Base-by-base conservation (phyloP, 2,113 vertebrate genomes). In the crab-eating macaque (Macaca fascicularis) region DNA sequence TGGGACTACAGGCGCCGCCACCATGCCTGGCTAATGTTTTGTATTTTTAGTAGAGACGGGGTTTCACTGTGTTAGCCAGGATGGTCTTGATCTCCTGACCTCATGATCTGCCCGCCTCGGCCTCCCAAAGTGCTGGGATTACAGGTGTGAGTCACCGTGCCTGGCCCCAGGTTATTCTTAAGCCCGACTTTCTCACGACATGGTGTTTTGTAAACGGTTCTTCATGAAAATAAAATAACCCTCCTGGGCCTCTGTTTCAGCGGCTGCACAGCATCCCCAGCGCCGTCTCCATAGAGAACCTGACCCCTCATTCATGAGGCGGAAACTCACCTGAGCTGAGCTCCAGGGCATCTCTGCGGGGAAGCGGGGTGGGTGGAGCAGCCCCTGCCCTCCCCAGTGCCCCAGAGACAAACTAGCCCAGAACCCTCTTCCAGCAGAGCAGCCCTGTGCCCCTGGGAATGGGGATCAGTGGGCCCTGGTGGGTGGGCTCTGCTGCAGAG, bases 271-370 rank as follows among this genome's bases (percentile, higher is more conserved):
- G 40, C 35, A 25, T n/a, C 23, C 72, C 22, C 40, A 6, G 38
- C 2, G 4, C 23, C 1, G 1, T 75, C 40, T n/a, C 38, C 10
- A 12, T 25, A 22, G 72, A 23, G 38, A 74, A 5, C 5, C 10
- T 12, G 19, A 74, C 10, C 38, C 38, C 35, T 13, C 8, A 22
- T 43, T 74, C 4, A 0, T 75, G n/a, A 40, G 72, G 38, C 0
- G 2, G 72, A 75, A 75, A 30, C 69, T 38, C 69, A 72, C n/a
- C 72, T 43, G 38, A 43, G 72, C 35, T 6, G 72, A 40, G 70
- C 9, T 74, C 70, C 6, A 74, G n/a, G 10, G 70, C 10, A 3
- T 40, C 38, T 74, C 38, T 5, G 19, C 40, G 0, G 22, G 72
- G 6, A 75, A 43, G 38, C 5, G 0, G 40, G 40, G 38, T 14